Percentiles rank a stretch among this genome's conserved stretches.
phyloP scores from a whole-genome alignment of 2,797 vertebrate genomes.

The Crocidura indochinensis region DNA sequence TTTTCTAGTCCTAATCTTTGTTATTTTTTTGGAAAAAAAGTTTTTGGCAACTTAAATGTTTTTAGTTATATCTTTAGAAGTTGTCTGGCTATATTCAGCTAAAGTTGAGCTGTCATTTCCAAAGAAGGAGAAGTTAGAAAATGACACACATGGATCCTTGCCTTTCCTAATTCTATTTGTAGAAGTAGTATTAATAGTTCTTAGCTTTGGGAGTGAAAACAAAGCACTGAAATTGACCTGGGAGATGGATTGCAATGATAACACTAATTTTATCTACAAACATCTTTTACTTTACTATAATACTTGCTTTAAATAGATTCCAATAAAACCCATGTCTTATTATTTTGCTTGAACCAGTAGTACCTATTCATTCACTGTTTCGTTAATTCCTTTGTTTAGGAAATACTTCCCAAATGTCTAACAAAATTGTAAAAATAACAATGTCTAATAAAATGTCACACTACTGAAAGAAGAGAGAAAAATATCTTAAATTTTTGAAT shows the following conservation, averaged over 20 bases:
- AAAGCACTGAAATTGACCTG: neutral
- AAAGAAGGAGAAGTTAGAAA: constrained; percentile 50
- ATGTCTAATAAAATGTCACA: neutral
- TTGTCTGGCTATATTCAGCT: constrained; percentile 58
- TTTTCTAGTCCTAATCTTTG: constrained; percentile 72
- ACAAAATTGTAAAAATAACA: neutral
- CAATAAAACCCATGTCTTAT: neutral
- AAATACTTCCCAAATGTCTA: neutral
- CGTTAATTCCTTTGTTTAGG: neutral
- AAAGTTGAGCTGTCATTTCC: constrained; percentile 52
- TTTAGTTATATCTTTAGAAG: constrained; percentile 65
- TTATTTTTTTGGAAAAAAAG: constrained; percentile 74
- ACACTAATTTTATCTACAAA: neutral
- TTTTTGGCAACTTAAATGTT: constrained; percentile 71
- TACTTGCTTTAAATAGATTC: constrained; percentile 8
- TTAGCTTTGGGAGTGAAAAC: constrained; percentile 2
- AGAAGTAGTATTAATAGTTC: neutral
- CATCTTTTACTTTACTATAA: neutral
- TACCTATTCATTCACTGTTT: neutral
- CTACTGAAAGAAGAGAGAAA: neutral
- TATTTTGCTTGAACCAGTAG: neutral
- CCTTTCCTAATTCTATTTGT: neutral
- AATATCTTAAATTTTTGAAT: neutral
- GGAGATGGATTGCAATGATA: neutral
- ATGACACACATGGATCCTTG: neutral